Evolutionary conservation across 1,140 invertebrate species (phyloP).

Genomic region (Coenobita brevimanus): DNA sequence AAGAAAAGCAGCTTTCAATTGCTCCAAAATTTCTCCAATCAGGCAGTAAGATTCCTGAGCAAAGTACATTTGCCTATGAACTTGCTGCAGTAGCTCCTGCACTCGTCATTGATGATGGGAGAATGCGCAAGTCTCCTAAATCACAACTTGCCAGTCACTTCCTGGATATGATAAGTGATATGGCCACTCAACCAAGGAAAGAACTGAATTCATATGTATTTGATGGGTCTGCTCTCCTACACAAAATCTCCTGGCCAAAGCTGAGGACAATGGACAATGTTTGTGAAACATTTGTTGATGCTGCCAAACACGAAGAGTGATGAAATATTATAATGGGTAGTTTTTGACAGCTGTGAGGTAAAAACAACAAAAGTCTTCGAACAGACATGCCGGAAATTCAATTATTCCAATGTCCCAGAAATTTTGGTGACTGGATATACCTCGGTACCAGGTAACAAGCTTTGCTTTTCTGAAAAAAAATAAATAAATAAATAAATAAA

Average conservation of each 20-base stretch:
- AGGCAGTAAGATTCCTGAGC: neutral
- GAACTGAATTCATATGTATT: too few relatives aligned
- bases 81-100: constrained; percentile 4
- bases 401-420: neutral
- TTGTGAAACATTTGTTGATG: neutral
- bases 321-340: constrained; percentile 1
- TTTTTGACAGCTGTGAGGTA: constrained; percentile 5
- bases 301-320: neutral
- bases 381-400: neutral
- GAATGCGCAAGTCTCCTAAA: neutral
- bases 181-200: too few relatives aligned
- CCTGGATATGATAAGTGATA: neutral
- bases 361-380: neutral
- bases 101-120: neutral
- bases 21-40: too few relatives aligned
- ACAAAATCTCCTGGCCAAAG: neutral
- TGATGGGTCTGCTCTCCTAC: constrained; percentile 6
- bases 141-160: neutral
- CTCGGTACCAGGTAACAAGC: neutral
- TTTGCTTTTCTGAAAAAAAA: too few relatives aligned
- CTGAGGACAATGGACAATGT: neutral
- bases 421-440: neutral
- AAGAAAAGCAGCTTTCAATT: too few relatives aligned
- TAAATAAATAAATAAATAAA: neutral
- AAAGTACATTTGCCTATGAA: constrained; percentile 8